A percentile compares a stretch with the other conserved stretches of the same genome.
Conservation (phyloP, 2,113 vertebrate genomes). For the Smithornis capensis region DNA sequence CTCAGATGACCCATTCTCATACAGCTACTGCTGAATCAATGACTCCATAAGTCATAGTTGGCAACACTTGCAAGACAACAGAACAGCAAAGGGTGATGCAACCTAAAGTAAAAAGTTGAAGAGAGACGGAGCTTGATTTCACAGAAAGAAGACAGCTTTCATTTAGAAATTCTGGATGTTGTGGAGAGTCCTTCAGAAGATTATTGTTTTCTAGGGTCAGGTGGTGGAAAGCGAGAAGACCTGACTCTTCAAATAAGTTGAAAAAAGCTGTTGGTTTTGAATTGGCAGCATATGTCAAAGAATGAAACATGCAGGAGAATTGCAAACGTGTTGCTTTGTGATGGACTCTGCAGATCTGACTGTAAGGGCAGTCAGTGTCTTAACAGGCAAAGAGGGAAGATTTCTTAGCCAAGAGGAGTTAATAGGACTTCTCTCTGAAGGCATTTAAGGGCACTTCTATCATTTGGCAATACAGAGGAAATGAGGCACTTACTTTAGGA, state of each 20-base stretch:
- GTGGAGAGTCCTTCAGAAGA: not conserved
- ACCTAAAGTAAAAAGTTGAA: constrained; percentile 26
- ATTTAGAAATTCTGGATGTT: not conserved
- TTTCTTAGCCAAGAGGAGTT: not conserved
- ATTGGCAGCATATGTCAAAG: not conserved
- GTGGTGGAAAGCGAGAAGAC: not conserved
- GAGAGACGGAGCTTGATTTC: not conserved
- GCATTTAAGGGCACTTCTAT: not conserved
- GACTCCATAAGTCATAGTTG: constrained; percentile 18
- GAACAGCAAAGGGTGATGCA: constrained; percentile 45
- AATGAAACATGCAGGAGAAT: not conserved
- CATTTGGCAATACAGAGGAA: not conserved
- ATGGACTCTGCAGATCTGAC: not conserved
- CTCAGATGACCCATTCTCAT: constrained; percentile 2
- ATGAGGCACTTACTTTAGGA: not conserved
- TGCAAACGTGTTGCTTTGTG: not conserved
- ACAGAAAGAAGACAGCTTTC: not conserved
- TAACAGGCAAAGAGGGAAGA: not conserved
- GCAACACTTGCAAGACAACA: not conserved
- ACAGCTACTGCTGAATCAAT: not conserved
- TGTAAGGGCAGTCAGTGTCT: not conserved
- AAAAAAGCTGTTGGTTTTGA: constrained; percentile 18
- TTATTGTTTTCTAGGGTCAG: constrained; percentile 18
- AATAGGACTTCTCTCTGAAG: not conserved
- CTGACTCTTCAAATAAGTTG: not conserved